A percentile compares a stretch with the other conserved stretches of the same genome.
Conservation (phyloP, 1,140 invertebrate species). For the Drosophila kikkawai region DNA sequence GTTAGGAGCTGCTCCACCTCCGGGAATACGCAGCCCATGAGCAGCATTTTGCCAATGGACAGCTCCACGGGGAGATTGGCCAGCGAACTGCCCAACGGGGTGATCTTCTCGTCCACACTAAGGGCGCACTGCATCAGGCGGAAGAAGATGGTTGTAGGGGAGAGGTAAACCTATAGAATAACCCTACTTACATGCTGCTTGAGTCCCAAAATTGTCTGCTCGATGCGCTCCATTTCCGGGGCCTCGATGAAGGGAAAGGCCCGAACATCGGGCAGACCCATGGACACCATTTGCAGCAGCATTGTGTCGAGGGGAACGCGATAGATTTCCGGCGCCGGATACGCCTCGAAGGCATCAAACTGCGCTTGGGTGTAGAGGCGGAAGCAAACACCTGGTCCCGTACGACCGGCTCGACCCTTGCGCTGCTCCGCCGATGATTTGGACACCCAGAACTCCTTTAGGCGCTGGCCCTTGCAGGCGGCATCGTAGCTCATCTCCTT, state of each 20-base stretch:
- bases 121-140: slow-evolving; percentile 88
- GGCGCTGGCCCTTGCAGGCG: slow-evolving; percentile 93
- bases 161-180: too few species aligned
- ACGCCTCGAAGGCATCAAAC: slow-evolving; percentile 89
- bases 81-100: slow-evolving; percentile 94
- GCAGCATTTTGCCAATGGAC: slow-evolving; percentile 97
- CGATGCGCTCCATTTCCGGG: slow-evolving; percentile 92
- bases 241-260: slow-evolving; percentile 98
- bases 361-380: slow-evolving; percentile 94
- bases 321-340: slow-evolving; percentile 95
- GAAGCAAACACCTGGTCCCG: slow-evolving; percentile 88
- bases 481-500: slow-evolving; percentile 99
- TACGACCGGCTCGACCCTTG: slow-evolving; percentile 96
- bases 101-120: slow-evolving; percentile 93
- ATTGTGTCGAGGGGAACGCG: slow-evolving; percentile 96
- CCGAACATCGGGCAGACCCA: slow-evolving; percentile 96
- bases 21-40: slow-evolving; percentile 95
- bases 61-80: slow-evolving; percentile 97
- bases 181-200: slow-evolving; percentile 92
- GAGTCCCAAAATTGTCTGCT: slow-evolving; percentile 93
- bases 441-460: slow-evolving; percentile 98
- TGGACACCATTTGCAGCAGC: slow-evolving; percentile 96
- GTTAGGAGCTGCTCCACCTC: slow-evolving; percentile 97
- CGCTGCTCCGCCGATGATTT: slow-evolving; percentile 98
- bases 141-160: background rate